Evolutionary conservation across 1,140 invertebrate species (phyloP), one percentile per base, ranked within the genome.

Genomic region (Triops cancriformis): DNA sequence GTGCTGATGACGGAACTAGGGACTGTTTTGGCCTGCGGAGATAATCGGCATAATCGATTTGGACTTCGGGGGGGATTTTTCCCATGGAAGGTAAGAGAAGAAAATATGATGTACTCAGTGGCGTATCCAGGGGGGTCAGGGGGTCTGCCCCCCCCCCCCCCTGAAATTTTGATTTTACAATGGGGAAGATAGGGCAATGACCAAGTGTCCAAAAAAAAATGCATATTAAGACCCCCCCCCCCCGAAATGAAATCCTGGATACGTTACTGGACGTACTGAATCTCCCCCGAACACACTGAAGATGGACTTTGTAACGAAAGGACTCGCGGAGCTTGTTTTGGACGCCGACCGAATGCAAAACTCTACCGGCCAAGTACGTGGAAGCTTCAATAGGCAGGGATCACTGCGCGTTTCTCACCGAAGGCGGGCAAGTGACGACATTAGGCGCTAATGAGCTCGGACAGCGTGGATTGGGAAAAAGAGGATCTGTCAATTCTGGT

Each of bases 1-100:
- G 88, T 90, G 76, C 85, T 91, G n/a, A 83, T 93, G 2, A 90
- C 90, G 23, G 85, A 88, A 76, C 86, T 87, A 77, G 91, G 90
- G n/a, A 85, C 85, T 31, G 80, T 92, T 28, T 87, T 89, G 73
- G 89, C 88, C 14, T 91, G 90, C 84, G 92, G 92, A 27, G 88
- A 84, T 73, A 93, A 93, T 82, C 83, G 86, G 43, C 84, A 88
- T 81, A 92, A 92, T 81, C 91, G 91, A 83, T 85, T 93, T 0
- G 91, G 90, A 28, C 84, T 93, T 14, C 86, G 87, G 79, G 85
- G 83, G 51, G 86, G 87, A 0, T 87, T 89, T 28, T n/a, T 80
- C 85, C 87, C 78, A 12, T 77, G 79, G 27, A 80, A 82, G 77
- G 79, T 81, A 79, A 81, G 14, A 80, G 78, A 79, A 81, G 80